Evolutionary conservation across 92 coral and sea anemone species (phyloP), one percentile per base, ranked within the genome.

Genomic region (Bergia sp.): DNA sequence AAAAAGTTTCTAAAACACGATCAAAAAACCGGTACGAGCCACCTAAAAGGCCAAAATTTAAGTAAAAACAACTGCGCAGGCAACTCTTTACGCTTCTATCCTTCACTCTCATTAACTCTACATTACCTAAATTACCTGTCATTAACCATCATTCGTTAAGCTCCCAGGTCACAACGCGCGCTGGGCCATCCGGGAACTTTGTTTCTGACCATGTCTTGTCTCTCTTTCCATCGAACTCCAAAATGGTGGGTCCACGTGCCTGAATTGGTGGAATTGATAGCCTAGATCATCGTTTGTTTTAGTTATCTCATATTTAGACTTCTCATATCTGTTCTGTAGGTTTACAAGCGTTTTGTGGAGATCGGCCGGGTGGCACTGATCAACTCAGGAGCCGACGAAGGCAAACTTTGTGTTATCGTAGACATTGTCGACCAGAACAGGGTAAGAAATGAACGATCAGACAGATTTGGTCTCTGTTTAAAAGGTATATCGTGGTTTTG

Each of bases 391-490:
- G 96, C 99, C 91, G 95, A 96, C 77, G 98, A 95, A 90, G 99
- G 99, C 76, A 93, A 93, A 85, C 96, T 96, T 82, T 96, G 99
- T 93, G 99, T 96, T 85, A 94, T 96, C 90, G 95, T 96, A 57
- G 99, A 96, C 89, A 86, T 96, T 16, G 98, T 96, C 80, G 99
- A 96, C 89, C 99, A 96, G 82, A 96, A 96, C 92, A 89, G 99
- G 93, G 99, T 96, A 72, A 79, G 99, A 89, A 7, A 73, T 1
- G 29, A 64, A 77, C 21, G 36, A 50, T 47, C 8, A 20, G 7
- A 20, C 15, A 11, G 42, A 15, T 73, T 37, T 36, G 2, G 1
- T 37, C 80, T 3, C 55, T 57, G 23, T 18, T 1, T 0, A n/a
- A 86, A 50, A 37, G 20, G 12, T 37, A 0, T 53, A 53, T 76